Evolutionary conservation across 2,797 vertebrate species (phyloP).

Genomic region (Ciconia nigra): DNA sequence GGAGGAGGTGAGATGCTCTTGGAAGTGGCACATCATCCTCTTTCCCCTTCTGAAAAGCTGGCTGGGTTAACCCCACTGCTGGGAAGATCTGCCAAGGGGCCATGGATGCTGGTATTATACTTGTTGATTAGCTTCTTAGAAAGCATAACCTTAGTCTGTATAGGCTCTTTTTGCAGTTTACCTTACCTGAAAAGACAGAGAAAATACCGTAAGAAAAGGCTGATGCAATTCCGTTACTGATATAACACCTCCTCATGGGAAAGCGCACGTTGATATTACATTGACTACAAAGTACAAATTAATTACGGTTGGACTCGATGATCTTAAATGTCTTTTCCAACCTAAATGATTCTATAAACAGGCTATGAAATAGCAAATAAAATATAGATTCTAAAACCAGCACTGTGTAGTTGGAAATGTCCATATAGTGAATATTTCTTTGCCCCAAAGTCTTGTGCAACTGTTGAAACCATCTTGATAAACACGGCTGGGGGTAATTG

Average conservation of each 20-base stretch:
- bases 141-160: not conserved
- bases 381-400: not conserved
- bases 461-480: not conserved
- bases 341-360: not conserved
- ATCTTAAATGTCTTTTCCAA: not conserved
- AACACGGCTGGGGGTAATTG: accelerated
- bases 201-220: not conserved
- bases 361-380: not conserved
- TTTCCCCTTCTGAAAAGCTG: not conserved
- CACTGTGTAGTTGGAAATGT: not conserved
- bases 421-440: not conserved
- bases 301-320: not conserved
- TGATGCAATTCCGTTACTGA: not conserved
- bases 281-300: not conserved
- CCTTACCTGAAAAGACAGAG: not conserved
- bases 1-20: not conserved
- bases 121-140: not conserved
- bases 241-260: not conserved
- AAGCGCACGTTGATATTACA: no score
- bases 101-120: not conserved
- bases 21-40: not conserved
- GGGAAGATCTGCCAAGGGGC: not conserved
- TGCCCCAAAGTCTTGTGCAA: not conserved
- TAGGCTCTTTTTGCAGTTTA: not conserved
- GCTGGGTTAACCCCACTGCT: not conserved